Evolutionary conservation across 1,140 invertebrate species (phyloP).

Genomic region (Cydia splendana): DNA sequence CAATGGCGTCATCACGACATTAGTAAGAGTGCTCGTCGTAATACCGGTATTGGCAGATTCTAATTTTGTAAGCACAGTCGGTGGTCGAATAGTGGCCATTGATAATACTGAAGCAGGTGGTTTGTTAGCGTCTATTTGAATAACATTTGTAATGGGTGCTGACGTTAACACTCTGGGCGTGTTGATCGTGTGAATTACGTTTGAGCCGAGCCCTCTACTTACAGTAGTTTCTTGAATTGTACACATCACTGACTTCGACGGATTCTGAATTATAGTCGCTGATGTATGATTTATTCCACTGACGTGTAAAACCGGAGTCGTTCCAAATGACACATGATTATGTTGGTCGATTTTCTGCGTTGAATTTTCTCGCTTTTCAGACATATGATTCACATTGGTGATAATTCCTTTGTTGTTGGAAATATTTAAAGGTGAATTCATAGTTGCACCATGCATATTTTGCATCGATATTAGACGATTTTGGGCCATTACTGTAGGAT

Average conservation of each 20-base stretch:
- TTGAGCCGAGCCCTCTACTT: constrained; percentile 61
- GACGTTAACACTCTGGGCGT: constrained; percentile 61
- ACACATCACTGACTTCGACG: constrained; percentile 57
- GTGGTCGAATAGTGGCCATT: constrained; percentile 60
- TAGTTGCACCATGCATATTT: constrained; percentile 61
- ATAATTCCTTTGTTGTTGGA: constrained; percentile 64
- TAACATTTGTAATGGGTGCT: constrained; percentile 59
- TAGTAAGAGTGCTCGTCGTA: constrained; percentile 58
- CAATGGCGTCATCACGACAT: constrained; percentile 67
- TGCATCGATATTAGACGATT: constrained; percentile 74
- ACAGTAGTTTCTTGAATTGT: constrained; percentile 58
- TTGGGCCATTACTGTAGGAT: constrained; percentile 70
- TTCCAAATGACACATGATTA: constrained; percentile 51
- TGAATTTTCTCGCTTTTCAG: constrained; percentile 62
- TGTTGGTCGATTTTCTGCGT: constrained; percentile 57
- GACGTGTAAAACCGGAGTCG: constrained; percentile 67
- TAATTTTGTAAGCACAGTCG: constrained; percentile 62
- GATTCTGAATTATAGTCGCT: constrained; percentile 64
- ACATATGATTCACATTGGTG: constrained; percentile 56
- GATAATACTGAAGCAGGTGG: constrained; percentile 61
- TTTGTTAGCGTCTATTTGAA: constrained; percentile 66
- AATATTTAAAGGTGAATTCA: constrained; percentile 64
- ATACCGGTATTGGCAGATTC: constrained; percentile 52
- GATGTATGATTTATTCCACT: constrained; percentile 56
- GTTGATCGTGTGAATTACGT: constrained; percentile 69